Evolutionary conservation across 2,113 vertebrate species (phyloP).

Genomic region (Boleophthalmus pectinirostris): DNA sequence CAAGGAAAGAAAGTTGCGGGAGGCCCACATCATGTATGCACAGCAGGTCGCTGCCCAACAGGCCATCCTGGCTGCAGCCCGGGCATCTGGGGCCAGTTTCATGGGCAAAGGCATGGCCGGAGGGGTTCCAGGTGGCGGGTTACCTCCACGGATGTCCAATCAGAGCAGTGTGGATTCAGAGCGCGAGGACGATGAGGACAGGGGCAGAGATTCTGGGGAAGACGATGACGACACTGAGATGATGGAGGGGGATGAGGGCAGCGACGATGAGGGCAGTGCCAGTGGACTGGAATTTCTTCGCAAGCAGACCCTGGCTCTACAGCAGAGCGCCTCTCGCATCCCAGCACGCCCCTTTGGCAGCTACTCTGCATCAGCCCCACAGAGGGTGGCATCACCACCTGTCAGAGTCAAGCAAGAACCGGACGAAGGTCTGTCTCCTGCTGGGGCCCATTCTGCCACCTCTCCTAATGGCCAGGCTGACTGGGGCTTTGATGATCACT

Average conservation of each 20-base stretch:
- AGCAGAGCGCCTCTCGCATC: constrained; percentile 72
- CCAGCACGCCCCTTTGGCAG: constrained; percentile 59
- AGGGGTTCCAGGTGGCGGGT: constrained; percentile 30
- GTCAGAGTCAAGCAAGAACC: constrained; percentile 85
- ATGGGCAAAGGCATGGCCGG: constrained; percentile 76
- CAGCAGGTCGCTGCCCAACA: constrained; percentile 88
- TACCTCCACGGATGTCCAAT: constrained; percentile 71
- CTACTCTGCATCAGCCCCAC: constrained; percentile 58
- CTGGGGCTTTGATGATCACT: constrained; percentile 88
- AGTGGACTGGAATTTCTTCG: constrained; percentile 85
- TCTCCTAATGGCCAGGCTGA: constrained; percentile 78
- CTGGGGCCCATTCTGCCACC: constrained; percentile 64
- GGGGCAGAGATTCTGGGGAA: constrained; percentile 76
- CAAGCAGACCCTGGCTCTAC: constrained; percentile 81
- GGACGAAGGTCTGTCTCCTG: constrained; percentile 80
- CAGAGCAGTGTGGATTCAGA: constrained; percentile 85
- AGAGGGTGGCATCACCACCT: constrained; percentile 69
- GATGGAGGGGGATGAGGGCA: constrained; percentile 78
- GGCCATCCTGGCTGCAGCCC: constrained; percentile 80
- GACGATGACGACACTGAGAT: constrained; percentile 76
- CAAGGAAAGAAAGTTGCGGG: constrained; percentile 85
- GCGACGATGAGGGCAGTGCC: constrained; percentile 72
- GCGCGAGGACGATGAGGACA: constrained; percentile 81
- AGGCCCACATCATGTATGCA: constrained; percentile 86
- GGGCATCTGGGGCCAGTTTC: constrained; percentile 72